Evolutionary conservation across 1,140 invertebrate genomes (phyloP).

Genomic region (Calephelis virginiensis): DNA sequence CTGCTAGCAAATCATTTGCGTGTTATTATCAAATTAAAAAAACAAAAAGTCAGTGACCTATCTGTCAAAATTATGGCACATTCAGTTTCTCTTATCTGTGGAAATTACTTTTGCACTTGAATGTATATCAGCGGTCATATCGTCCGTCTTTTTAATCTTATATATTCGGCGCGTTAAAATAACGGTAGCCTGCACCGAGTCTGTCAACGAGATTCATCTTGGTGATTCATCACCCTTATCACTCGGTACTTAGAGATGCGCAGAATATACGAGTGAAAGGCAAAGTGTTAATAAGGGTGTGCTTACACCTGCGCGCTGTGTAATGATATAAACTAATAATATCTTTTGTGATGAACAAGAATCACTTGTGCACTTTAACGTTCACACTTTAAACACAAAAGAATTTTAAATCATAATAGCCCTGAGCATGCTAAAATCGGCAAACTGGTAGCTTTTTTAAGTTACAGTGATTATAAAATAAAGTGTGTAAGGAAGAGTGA

Average conservation of each 20-base stretch:
- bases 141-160: slow-evolving; percentile 31
- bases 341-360: too few relatives aligned
- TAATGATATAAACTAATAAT: not conserved
- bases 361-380: too few relatives aligned
- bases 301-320: not conserved
- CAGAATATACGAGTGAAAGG: not conserved
- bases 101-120: slow-evolving; percentile 6
- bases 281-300: not conserved
- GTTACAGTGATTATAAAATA: too few relatives aligned
- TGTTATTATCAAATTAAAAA: too few relatives aligned
- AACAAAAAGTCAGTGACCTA: too few relatives aligned
- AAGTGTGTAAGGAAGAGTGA: too few relatives aligned
- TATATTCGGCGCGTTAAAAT: slow-evolving; percentile 30
- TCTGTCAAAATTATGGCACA: too few relatives aligned
- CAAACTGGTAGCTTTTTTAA: too few relatives aligned
- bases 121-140: slow-evolving; percentile 23
- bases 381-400: too few relatives aligned
- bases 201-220: slow-evolving; percentile 34
- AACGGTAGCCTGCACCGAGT: slow-evolving; percentile 30
- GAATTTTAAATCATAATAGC: too few relatives aligned
- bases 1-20: too few relatives aligned
- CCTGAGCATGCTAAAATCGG: too few relatives aligned
- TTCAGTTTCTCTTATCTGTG: slow-evolving; percentile 4
- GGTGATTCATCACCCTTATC: slow-evolving; percentile 36
- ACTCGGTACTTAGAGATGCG: slow-evolving; percentile 8